Percentiles rank a stretch among this genome's conserved stretches.
Evolutionary conservation across 2,113 vertebrate genomes (phyloP).

Genomic region (Eolophus roseicapilla): DNA sequence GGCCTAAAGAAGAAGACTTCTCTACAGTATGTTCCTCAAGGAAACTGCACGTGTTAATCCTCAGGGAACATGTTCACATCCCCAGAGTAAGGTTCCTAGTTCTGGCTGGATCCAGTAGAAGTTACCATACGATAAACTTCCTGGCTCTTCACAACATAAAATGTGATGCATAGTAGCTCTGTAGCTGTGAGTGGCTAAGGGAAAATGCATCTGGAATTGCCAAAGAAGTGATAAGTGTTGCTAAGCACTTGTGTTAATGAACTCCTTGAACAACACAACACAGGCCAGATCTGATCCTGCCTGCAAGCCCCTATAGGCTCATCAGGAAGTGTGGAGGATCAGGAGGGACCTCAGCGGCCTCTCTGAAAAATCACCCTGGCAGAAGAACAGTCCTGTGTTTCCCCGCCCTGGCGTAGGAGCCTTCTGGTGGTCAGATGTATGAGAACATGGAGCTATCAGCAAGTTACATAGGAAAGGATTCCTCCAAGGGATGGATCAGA

Average conservation of each 20-base stretch:
- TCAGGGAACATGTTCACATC: not conserved
- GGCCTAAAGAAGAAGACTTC: not conserved
- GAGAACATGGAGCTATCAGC: not conserved
- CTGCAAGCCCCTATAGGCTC: not conserved
- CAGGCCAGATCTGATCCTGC: not conserved
- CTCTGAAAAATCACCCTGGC: not conserved
- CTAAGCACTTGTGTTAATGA: not conserved
- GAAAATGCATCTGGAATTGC: not conserved
- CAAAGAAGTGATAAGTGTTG: not conserved
- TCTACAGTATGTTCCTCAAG: not conserved
- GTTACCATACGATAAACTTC: not conserved
- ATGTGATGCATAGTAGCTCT: not conserved
- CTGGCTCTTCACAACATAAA: not conserved
- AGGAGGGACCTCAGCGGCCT: not conserved
- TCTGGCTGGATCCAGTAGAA: not conserved
- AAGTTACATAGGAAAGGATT: not conserved
- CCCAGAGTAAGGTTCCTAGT: not conserved
- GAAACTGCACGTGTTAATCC: not conserved
- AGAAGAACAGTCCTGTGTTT: not conserved
- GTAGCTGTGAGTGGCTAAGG: not conserved
- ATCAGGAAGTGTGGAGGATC: not conserved
- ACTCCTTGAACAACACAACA: not conserved
- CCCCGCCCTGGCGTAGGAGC: accelerated
- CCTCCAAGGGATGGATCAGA: not conserved
- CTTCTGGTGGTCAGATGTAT: not conserved